Base-by-base conservation (phyloP, 2,797 vertebrate genomes). In the Acrocephalus scirpaceus region DNA sequence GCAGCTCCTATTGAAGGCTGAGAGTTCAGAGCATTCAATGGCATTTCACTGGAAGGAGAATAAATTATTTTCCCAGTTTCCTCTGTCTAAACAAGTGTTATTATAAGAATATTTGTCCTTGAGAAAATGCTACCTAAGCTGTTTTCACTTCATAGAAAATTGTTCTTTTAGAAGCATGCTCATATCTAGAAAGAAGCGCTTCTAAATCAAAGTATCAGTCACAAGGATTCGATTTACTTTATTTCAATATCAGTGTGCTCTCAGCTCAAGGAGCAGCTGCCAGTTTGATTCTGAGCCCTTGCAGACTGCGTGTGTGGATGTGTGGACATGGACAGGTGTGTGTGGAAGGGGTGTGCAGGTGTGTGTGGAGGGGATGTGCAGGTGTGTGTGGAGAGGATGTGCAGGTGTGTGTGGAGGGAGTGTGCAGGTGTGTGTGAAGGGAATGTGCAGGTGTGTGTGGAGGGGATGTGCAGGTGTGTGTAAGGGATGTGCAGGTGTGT, bases 301-400 rank as follows among this genome's bases (percentile, higher is more conserved):
- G 25, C 45, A 92, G 29, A 23, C 7, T 67, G 13, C 12, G 10
- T 1, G 0, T 9, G 27, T 60, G 30, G 11, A 3, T 42, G 42
- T 16, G 22, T 51, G 30, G 47, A 0, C 36, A 23, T 32, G 40
- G 23, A 3, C 0, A 15, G 20, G 11, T 7, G 22, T 7, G 29
- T 7, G 19, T 21, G 22, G 10, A 38, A 11, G 38, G 11, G 38
- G 11, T 38, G 38, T 38, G 38, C 38, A 38, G 38, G 38, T 38
- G 38, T 38, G 38, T 38, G 38, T 38, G 38, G 9, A 58, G 11
- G 8, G 27, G 12, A 1, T 14, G 13, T 16, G 12, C 22, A 47
- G 61, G 6, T 17, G 27, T 22, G 36, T 71, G 75, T 82, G 36
- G 38, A 38, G 10, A 5, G 27, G 15, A 1, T 14, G 11, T 16